phyloP scores from a whole-genome alignment of 2,888 invertebrate species.

The Eilema sororculum region DNA sequence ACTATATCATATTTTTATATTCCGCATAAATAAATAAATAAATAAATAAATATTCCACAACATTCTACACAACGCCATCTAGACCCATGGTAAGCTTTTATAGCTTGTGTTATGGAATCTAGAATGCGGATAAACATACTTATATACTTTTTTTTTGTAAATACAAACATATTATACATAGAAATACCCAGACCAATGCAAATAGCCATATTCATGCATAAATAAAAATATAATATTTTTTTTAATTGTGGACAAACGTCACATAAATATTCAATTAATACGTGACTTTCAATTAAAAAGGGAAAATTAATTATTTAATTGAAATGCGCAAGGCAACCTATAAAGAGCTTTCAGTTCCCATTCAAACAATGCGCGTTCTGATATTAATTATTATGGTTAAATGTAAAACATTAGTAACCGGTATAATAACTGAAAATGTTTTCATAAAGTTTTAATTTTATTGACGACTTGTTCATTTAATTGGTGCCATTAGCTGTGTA shows the following conservation, averaged over 20 bases:
- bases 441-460: background rate
- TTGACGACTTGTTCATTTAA: background rate
- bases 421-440: background rate
- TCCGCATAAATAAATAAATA: too few relatives aligned
- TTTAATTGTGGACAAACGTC: background rate
- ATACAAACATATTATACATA: too few relatives aligned
- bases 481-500: background rate
- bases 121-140: too few relatives aligned
- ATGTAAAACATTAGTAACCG: background rate
- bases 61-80: too few relatives aligned
- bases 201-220: too few relatives aligned
- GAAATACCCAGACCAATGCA: too few relatives aligned
- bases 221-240: too few relatives aligned
- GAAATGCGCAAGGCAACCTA: background rate
- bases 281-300: slow-evolving; percentile 2
- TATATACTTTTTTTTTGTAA: too few relatives aligned
- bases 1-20: background rate
- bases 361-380: background rate
- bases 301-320: slow-evolving; percentile 16
- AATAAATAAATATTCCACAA: too few relatives aligned
- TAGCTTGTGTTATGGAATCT: too few relatives aligned
- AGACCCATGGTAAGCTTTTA: too few relatives aligned
- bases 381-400: slow-evolving; percentile 13
- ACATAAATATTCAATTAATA: slow-evolving; percentile 5
- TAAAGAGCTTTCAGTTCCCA: slow-evolving; percentile 15